Conservation (phyloP, 2,888 invertebrate species). For the Platynereis dumerilii region DNA sequence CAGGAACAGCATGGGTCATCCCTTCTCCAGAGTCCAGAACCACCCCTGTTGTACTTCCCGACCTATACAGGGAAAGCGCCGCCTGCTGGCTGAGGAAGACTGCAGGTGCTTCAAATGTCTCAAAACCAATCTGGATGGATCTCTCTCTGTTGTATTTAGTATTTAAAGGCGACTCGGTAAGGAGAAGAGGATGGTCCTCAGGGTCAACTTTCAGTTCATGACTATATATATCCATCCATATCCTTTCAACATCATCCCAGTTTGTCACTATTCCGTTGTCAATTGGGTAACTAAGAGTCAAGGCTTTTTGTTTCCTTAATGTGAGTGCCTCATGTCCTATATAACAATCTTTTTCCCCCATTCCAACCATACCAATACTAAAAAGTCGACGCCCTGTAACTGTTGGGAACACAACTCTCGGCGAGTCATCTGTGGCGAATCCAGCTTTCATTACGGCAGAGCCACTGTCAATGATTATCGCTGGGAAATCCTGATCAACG, state of each 20-base stretch:
- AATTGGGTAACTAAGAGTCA: neutral
- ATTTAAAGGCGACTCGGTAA: neutral
- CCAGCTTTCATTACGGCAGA: too few relatives aligned
- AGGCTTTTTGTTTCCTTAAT: slow-evolving; percentile 1
- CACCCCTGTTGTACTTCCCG: neutral
- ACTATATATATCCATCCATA: slow-evolving; percentile 9
- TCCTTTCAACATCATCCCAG: slow-evolving; percentile 12
- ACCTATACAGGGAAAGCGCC: slow-evolving; percentile 1
- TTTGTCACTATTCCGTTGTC: neutral
- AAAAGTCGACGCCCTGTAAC: too few relatives aligned
- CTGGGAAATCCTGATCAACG: too few relatives aligned
- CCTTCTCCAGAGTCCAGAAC: slow-evolving; percentile 2
- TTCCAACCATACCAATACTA: slow-evolving; percentile 78
- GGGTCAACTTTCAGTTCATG: slow-evolving; percentile 7
- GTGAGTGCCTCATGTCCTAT: slow-evolving; percentile 55
- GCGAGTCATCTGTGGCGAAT: too few relatives aligned
- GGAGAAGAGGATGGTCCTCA: slow-evolving; percentile 7
- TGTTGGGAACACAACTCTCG: too few relatives aligned
- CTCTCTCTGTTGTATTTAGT: neutral
- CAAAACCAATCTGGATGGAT: neutral
- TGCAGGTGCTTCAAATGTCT: slow-evolving; percentile 12
- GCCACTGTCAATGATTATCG: too few relatives aligned
- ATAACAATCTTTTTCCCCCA: slow-evolving; percentile 54
- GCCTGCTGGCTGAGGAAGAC: slow-evolving; percentile 7
- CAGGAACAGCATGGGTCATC: neutral